Base-by-base conservation (phyloP, 1,140 invertebrate species). In the Tenebrio molitor region DNA sequence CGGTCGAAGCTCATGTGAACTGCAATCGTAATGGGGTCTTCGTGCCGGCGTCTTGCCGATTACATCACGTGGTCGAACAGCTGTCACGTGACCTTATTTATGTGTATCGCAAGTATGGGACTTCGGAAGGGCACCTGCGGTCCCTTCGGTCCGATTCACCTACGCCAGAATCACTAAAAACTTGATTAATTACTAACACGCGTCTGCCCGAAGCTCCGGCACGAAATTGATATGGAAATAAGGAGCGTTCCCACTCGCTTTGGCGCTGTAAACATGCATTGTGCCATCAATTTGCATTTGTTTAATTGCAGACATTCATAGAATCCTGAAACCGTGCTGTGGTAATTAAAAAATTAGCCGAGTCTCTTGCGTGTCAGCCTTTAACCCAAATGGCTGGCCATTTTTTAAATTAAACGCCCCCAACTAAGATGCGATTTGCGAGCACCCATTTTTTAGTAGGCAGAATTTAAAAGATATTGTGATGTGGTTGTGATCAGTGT, bases 191-290 rank as follows among this genome's bases (percentile, higher is more conserved):
- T 66, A 66, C 64, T 14, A 44, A 66, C 64, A 66, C 42, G 64
- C 36, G 64, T 41, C 64, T 66, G 64, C 64, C 64, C 23, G 39
- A 19, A 66, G 64, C 64, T 41, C 42, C 42, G 64, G 64, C 64
- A 66, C 64, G 64, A 66, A 66, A 66, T 66, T 66, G 64, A 66
- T 44, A 66, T 66, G 64, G 64, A 66, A 66, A 66, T 66, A 66
- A 66, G 64, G 64, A 66, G 25, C 64, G 64, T 66, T 66, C 64
- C 64, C 42, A 29, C 42, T 29, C 50, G 50, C 50, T 29, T 14
- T 29, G 50, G 23, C 36, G 64, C 42, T 44, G 64, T 66, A 66
- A 66, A 66, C 64, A 66, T 66, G 64, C 39, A 66, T 44, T 66
- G 64, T 66, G 36, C 64, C 64, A 44, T 29, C 64, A 29, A 66